A percentile compares a stretch with the other conserved stretches of the same genome.
Evolutionary conservation across 2,888 invertebrate species (phyloP).

Genomic region (Nasonovia ribisnigri): DNA sequence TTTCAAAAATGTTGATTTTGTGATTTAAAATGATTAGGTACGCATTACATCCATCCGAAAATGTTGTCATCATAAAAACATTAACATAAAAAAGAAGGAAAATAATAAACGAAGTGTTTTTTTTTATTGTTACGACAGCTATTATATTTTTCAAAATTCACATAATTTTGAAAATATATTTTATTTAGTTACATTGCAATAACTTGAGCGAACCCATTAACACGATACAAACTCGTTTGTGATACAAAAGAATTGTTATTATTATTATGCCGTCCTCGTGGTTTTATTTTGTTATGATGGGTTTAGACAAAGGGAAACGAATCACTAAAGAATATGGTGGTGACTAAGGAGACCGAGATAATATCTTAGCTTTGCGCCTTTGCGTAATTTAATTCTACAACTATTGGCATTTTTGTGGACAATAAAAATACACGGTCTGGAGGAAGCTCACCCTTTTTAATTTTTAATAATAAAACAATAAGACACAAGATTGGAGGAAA

Average conservation of each 20-base stretch:
- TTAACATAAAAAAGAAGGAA: conserved; percentile 4
- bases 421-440: not conserved
- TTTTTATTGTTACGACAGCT: conserved; percentile 5
- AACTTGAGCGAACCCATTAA: conserved; percentile 15
- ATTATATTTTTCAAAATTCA: conserved; percentile 24
- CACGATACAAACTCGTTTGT: conserved; percentile 23
- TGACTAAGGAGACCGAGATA: not conserved
- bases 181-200: not conserved
- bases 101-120: conserved; percentile 13
- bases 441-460: not conserved
- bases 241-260: conserved; percentile 37
- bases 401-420: conserved; percentile 24
- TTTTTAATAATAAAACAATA: conserved; percentile 46
- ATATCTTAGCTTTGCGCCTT: conserved; percentile 31
- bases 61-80: not conserved
- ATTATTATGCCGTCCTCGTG: not conserved
- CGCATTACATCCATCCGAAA: not conserved
- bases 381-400: conserved; percentile 6
- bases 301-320: not conserved
- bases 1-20: conserved; percentile 25
- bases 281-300: conserved; percentile 36
- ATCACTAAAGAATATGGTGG: conserved; percentile 19
- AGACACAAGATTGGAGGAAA: not conserved
- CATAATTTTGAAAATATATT: conserved; percentile 30
- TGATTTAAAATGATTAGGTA: conserved; percentile 26